phyloP scores from a whole-genome alignment of 2,113 vertebrate genomes.

The Mola mola region DNA sequence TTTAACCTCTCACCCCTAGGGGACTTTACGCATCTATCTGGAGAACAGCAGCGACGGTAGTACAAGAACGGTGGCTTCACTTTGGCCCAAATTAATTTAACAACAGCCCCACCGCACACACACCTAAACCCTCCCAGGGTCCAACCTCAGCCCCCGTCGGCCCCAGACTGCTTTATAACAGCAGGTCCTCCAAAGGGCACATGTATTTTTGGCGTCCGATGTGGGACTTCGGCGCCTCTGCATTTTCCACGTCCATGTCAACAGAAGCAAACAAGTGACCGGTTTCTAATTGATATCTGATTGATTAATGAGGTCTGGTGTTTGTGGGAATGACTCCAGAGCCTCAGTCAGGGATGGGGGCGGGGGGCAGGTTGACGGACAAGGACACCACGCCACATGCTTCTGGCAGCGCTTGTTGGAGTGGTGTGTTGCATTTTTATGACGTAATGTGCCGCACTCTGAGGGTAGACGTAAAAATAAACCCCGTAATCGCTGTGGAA shows the following conservation, averaged over 20 bases:
- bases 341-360: background rate
- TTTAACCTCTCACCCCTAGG: conserved; percentile 14
- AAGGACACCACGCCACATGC: too few relatives aligned
- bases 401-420: background rate
- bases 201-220: conserved; percentile 70
- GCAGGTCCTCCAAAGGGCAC: conserved; percentile 70
- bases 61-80: background rate
- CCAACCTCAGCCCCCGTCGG: background rate
- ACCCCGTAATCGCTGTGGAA: conserved; percentile 31
- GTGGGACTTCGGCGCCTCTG: conserved; percentile 28
- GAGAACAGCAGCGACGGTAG: background rate
- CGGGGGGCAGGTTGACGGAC: too few relatives aligned
- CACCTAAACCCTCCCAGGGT: background rate
- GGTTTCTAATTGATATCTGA: background rate
- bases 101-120: background rate
- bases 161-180: conserved; percentile 34
- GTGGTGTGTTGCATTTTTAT: background rate
- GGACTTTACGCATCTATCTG: background rate
- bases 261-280: background rate
- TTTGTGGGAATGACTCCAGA: background rate
- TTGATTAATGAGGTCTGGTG: too few relatives aligned
- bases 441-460: conserved; percentile 22
- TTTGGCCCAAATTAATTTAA: background rate
- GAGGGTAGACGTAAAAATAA: conserved; percentile 43
- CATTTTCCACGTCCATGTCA: background rate